Evolutionary conservation across 2,888 invertebrate genomes (phyloP), one percentile per base, ranked within the genome.

Genomic region (Ditula angustiorana): DNA sequence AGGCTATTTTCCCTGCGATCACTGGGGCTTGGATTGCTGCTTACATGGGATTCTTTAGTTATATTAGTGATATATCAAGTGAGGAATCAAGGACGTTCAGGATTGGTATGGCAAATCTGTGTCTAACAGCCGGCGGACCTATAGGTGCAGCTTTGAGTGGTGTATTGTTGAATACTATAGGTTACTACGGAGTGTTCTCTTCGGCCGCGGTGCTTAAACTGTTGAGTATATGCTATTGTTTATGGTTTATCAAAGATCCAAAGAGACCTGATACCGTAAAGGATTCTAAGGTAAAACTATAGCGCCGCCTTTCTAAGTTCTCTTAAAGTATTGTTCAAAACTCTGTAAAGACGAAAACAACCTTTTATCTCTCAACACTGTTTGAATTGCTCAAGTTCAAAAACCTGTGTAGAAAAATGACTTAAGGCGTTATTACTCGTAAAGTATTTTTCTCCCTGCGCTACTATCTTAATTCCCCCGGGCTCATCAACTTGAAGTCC

Each of bases 1-100:
- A 94, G 67, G 90, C 92, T 0, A 80, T 94, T 50, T 91, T 94
- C 23, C 92, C 93, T 3, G 92, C 94, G 7, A 74, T 94, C 13
- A 92, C 93, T 5, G 94, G 94, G 0, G 92, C 93, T 2, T 93
- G 93, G 93, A 89, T 93, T n/a, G 85, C 92, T 0, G 90, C 91
- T 21, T 93, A 93, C 61, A 92, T 94, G 90, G 93, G 94, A 35
- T 87, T 94, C 47, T 94, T 94, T 85, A 94, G 94, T 67, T 95
- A 95, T 71, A 91, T 95, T 0, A 92, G 94, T 75, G 94, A 94
- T 66, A 84, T 94, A 49, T 93, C 95, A 2, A 88, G 87, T 71
- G 87, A 90, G 21, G 92, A 94, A 62, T 84, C 52, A 5, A 61
- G 61, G n/a, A 61, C 61, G 10, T 53, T 61, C 7, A 49, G 61